phyloP scores from a whole-genome alignment of 2,113 vertebrate genomes.

The Corythornis cristatus region DNA sequence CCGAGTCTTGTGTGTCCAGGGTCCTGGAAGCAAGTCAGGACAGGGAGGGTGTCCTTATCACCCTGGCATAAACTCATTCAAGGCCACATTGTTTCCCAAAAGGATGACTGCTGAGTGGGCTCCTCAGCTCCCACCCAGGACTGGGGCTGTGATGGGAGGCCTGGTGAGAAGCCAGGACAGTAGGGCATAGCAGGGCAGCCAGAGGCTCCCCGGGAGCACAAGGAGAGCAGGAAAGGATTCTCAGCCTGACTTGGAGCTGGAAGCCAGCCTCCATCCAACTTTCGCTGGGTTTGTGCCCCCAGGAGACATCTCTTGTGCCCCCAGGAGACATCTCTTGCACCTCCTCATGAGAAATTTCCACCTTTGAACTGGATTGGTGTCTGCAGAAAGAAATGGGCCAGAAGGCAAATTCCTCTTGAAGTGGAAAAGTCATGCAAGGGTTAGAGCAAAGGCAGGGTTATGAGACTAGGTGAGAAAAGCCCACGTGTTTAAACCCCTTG shows the following conservation, averaged over 20 bases:
- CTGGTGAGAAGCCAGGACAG: not conserved
- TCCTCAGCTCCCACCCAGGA: not conserved
- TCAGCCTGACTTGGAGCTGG: not conserved
- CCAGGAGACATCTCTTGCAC: not conserved
- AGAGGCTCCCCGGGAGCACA: fast-evolving
- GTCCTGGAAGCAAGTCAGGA: not conserved
- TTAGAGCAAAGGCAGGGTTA: not conserved
- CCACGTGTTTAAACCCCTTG: not conserved
- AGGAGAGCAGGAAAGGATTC: not conserved
- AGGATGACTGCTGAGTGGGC: not conserved
- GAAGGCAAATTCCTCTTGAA: not conserved
- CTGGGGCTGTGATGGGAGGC: fast-evolving
- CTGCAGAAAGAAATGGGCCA: not conserved
- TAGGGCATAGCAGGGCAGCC: not conserved
- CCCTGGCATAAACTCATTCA: not conserved
- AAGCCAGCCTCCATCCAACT: not conserved
- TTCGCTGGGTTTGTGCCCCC: not conserved
- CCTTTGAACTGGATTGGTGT: not conserved
- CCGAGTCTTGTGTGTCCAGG: not conserved
- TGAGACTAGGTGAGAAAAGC: not conserved
- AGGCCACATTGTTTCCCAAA: not conserved
- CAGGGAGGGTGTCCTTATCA: not conserved
- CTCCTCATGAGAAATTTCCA: not conserved
- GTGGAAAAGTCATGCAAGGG: not conserved
- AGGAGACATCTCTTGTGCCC: not conserved